These are phyloP conservation scores for Mirounga angustirostris DNA, from an alignment of 2,113 vertebrate species.

Conservation along the genomic window DNA sequence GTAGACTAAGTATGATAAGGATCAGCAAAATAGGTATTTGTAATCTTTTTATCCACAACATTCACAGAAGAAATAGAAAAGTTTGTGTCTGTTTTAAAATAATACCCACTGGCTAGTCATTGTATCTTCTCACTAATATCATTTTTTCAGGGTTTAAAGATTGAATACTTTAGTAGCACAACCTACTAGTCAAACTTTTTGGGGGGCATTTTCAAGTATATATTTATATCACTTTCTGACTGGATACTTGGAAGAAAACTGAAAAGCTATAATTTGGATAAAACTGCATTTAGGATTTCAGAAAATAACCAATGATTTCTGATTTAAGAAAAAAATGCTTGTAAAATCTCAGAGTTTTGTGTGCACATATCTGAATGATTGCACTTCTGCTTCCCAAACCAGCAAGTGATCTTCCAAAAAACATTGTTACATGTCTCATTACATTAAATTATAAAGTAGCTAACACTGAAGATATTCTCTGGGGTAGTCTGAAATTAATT, in stretches of 20 bases:
- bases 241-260: not conserved
- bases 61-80: not conserved
- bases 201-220: not conserved
- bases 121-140: not conserved
- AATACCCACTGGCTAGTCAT: not conserved
- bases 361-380: not conserved
- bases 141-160: not conserved
- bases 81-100: not conserved
- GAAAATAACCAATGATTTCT: not conserved
- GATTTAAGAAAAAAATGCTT: not conserved
- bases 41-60: not conserved
- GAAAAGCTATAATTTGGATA: not conserved
- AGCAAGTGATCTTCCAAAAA: not conserved
- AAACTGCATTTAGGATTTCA: not conserved
- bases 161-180: not conserved
- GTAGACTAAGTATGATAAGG: not conserved
- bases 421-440: not conserved
- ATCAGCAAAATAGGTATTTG: not conserved
- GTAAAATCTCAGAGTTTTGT: not conserved
- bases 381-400: not conserved
- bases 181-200: not conserved
- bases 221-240: not conserved
- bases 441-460: not conserved
- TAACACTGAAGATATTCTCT: not conserved
- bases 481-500: not conserved